A percentile compares a stretch with the other conserved stretches of the same genome.
Conservation (phyloP, 2,888 invertebrate genomes). For the Prenolepis imparis region DNA sequence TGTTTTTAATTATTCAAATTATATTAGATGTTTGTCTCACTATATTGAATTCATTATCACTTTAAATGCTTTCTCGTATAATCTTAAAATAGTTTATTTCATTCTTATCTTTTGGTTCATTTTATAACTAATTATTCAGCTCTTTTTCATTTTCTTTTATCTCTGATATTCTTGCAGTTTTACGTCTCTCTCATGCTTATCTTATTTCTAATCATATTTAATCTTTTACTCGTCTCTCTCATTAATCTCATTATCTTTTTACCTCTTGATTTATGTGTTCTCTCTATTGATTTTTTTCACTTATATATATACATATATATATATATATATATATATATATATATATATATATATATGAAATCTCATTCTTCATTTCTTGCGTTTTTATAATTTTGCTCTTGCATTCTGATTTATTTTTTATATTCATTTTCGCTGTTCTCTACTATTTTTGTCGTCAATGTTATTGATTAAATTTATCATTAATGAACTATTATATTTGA, state of each 20-base stretch:
- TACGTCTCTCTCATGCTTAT: constrained; percentile 26
- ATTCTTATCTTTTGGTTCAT: neutral
- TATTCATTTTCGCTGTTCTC: neutral
- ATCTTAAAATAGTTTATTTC: constrained; percentile 25
- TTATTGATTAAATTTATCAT: neutral
- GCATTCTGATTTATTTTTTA: neutral
- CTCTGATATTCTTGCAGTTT: constrained; percentile 17
- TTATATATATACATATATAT: no score
- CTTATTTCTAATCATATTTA: constrained; percentile 30
- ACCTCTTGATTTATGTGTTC: constrained; percentile 23
- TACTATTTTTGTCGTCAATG: neutral
- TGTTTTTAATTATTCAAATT: no score
- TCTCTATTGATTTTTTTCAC: constrained; percentile 40
- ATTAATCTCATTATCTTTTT: neutral
- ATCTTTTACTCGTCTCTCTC: constrained; percentile 3
- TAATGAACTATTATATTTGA: neutral
- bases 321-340: no score
- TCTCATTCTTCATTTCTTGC: constrained; percentile 30
- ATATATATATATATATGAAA: no score
- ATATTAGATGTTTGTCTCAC: constrained; percentile 7
- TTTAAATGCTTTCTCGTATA: neutral
- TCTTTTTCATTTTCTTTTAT: constrained; percentile 38
- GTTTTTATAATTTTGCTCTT: neutral
- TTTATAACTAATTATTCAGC: constrained; percentile 35
- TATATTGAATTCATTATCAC: neutral